These are phyloP conservation scores for Athalia circularis DNA, from an alignment of 2,888 invertebrate species.

Conservation along the genomic window DNA sequence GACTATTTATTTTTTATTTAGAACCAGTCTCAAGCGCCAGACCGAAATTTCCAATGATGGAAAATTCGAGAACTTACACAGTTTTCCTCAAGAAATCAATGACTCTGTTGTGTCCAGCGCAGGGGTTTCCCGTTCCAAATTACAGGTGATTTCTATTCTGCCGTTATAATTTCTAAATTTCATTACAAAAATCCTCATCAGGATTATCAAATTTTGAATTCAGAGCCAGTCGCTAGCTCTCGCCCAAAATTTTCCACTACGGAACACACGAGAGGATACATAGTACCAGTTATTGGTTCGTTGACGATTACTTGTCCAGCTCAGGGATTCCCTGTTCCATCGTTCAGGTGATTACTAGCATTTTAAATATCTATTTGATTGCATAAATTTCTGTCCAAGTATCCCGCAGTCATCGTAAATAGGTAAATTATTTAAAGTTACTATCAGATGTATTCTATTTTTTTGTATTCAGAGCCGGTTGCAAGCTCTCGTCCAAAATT, in stretches of 20 bases:
- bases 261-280: constrained; percentile 58
- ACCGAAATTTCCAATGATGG: constrained; percentile 74
- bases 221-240: constrained; percentile 76
- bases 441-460: constrained; percentile 40
- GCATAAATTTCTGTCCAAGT: neutral
- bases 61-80: constrained; percentile 72
- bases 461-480: constrained; percentile 75
- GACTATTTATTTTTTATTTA: constrained; percentile 52
- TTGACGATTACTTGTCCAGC: constrained; percentile 78
- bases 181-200: constrained; percentile 60
- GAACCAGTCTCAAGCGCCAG: constrained; percentile 74
- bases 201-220: constrained; percentile 49
- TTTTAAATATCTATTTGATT: neutral
- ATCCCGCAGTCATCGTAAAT: constrained; percentile 12
- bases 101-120: constrained; percentile 84
- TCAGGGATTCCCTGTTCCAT: constrained; percentile 82
- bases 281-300: constrained; percentile 38
- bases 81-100: constrained; percentile 69
- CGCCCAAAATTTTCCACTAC: constrained; percentile 77
- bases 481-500: constrained; percentile 80
- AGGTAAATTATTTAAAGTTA: constrained; percentile 19
- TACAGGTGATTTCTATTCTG: constrained; percentile 78
- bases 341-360: constrained; percentile 78
- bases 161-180: constrained; percentile 20
- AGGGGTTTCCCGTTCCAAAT: constrained; percentile 84